Evolutionary conservation across 2,888 invertebrate species (phyloP).

Genomic region (Unio delphinus): DNA sequence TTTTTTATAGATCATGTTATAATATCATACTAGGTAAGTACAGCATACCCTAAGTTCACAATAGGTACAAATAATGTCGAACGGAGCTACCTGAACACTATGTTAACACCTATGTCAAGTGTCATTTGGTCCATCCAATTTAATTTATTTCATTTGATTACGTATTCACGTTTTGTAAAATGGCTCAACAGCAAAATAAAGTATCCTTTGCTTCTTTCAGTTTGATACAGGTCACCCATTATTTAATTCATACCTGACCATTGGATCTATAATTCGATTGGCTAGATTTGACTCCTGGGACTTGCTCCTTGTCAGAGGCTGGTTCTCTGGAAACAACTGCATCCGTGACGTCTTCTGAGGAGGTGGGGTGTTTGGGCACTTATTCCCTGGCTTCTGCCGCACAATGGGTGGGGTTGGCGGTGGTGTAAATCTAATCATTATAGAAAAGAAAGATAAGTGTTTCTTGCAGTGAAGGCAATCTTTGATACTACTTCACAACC

Average conservation of each 20-base stretch:
- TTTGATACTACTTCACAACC: not conserved
- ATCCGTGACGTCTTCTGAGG: conserved; percentile 80
- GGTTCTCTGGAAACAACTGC: conserved; percentile 75
- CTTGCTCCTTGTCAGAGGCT: conserved; percentile 85
- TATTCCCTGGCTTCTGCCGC: conserved; percentile 70
- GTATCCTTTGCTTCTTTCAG: conserved; percentile 3
- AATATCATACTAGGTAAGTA: not conserved
- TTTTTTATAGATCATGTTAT: not conserved
- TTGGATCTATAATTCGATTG: conserved; percentile 57
- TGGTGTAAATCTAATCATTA: conserved; percentile 71
- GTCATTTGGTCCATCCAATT: too few species aligned
- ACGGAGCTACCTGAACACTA: too few species aligned
- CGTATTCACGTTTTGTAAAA: too few species aligned
- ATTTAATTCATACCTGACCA: too few species aligned
- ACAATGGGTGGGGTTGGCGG: conserved; percentile 75
- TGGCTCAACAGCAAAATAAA: too few species aligned
- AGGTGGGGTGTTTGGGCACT: conserved; percentile 87
- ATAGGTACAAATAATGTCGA: not conserved
- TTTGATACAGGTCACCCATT: not conserved
- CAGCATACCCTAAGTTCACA: conserved; percentile 1
- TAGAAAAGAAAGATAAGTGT: not conserved
- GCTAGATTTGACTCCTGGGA: conserved; percentile 92
- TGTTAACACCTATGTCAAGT: too few species aligned
- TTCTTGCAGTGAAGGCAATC: not conserved
- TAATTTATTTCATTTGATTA: too few species aligned